phyloP scores from a whole-genome alignment of 2,113 vertebrate genomes.

The Himantopus leucocephalus region DNA sequence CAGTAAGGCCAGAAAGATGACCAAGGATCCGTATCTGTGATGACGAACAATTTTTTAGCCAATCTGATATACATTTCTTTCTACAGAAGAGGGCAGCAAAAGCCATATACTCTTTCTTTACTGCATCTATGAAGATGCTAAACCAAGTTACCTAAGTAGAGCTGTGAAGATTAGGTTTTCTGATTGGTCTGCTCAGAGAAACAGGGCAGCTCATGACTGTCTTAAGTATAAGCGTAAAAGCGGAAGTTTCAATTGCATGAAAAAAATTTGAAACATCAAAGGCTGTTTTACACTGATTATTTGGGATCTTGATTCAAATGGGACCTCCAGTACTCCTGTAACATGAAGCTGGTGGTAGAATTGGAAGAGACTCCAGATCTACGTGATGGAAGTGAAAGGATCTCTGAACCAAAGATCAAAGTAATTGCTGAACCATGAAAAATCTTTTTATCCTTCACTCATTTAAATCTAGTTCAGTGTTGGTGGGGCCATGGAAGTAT shows the following conservation, averaged over 20 bases:
- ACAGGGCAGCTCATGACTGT: not conserved
- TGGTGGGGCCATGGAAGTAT: not conserved
- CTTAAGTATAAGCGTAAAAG: not conserved
- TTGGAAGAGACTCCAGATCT: not conserved
- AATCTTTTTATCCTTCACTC: not conserved
- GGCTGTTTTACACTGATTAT: accelerated
- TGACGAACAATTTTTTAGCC: not conserved
- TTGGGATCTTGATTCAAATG: not conserved
- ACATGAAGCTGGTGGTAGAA: not conserved
- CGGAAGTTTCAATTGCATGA: not conserved
- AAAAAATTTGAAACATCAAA: not conserved
- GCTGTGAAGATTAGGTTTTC: not conserved
- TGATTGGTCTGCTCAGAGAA: not conserved
- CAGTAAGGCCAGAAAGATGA: not conserved
- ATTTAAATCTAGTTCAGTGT: not conserved
- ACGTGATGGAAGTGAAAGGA: not conserved
- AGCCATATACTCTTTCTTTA: not conserved
- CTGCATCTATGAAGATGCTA: not conserved
- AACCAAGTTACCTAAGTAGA: not conserved
- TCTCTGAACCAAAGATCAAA: not conserved
- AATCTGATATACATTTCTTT: not conserved
- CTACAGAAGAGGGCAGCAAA: conserved; percentile 77
- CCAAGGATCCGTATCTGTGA: not conserved
- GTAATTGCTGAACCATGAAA: not conserved
- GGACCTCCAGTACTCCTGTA: not conserved